phyloP scores from a whole-genome alignment of 2,113 vertebrate species.

The Erinaceus europaeus region DNA sequence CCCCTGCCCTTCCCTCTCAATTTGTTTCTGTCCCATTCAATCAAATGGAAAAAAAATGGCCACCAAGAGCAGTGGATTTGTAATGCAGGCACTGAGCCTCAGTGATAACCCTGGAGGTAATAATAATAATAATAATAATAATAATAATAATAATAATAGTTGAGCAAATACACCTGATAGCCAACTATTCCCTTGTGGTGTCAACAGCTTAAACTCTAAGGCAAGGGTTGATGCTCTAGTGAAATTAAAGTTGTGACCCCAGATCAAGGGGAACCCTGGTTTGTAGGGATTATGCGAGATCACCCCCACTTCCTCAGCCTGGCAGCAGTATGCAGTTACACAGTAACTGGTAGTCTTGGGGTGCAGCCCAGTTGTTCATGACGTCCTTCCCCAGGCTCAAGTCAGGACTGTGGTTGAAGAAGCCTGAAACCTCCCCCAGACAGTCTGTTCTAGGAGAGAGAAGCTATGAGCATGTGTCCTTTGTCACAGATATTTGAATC shows the following conservation, averaged over 20 bases:
- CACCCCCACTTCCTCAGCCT: background rate
- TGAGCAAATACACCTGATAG: background rate
- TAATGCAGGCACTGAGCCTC: too few relatives aligned
- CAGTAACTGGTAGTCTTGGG: too few relatives aligned
- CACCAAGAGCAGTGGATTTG: too few relatives aligned
- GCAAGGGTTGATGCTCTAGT: background rate
- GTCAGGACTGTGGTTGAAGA: background rate
- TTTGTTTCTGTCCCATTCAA: too few relatives aligned
- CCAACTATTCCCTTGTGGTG: accelerated
- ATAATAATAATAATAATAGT: too few relatives aligned
- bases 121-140: too few relatives aligned
- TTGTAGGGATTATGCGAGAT: background rate
- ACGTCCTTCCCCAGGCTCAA: background rate
- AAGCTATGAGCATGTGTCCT: constrained; percentile 63
- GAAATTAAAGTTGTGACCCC: background rate
- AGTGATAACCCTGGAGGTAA: too few relatives aligned
- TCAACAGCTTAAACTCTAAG: background rate
- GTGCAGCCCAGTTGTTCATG: accelerated
- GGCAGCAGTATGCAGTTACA: background rate
- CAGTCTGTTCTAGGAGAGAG: constrained; percentile 62
- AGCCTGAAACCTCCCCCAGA: background rate
- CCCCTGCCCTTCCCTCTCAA: too few relatives aligned
- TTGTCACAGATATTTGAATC: constrained; percentile 74
- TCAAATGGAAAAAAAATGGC: too few relatives aligned
- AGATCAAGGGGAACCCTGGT: background rate